Evolutionary conservation across 2,113 vertebrate genomes (phyloP).

Genomic region (Ophthalmolycus amberensis): DNA sequence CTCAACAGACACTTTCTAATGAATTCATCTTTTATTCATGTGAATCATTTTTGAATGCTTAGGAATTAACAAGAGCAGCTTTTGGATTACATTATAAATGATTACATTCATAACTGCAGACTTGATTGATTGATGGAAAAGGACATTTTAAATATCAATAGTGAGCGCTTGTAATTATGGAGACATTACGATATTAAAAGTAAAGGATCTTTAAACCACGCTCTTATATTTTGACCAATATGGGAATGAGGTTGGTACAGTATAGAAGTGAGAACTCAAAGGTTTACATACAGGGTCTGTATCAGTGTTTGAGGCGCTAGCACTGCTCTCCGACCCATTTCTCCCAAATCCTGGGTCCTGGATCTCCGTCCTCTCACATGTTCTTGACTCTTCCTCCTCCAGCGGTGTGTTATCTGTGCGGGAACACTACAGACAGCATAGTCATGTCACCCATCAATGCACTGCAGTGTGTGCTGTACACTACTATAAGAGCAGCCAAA

Average conservation of each 20-base stretch:
- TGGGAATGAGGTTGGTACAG: not conserved
- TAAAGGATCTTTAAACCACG: too few relatives aligned
- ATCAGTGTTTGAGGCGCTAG: not conserved
- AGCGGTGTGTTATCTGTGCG: not conserved
- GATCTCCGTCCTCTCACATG: not conserved
- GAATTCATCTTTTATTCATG: not conserved
- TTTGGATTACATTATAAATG: not conserved
- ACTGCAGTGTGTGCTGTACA: not conserved
- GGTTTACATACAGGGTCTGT: conserved; percentile 44
- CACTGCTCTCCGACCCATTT: not conserved
- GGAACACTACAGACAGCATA: conserved; percentile 32
- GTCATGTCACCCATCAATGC: not conserved
- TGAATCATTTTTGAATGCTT: not conserved
- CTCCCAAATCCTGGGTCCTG: conserved; percentile 11
- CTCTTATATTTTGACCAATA: not conserved
- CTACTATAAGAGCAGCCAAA: not conserved
- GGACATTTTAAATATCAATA: too few relatives aligned
- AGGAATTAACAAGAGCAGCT: not conserved
- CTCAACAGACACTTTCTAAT: not conserved
- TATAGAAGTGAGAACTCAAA: not conserved
- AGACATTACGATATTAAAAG: too few relatives aligned
- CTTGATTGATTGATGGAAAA: too few relatives aligned
- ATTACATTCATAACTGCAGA: too few relatives aligned
- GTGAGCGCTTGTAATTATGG: not conserved
- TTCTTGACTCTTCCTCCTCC: not conserved